These are phyloP conservation scores for Linurgus olivaceus DNA, from an alignment of 2,797 vertebrate species.

Conservation along the genomic window DNA sequence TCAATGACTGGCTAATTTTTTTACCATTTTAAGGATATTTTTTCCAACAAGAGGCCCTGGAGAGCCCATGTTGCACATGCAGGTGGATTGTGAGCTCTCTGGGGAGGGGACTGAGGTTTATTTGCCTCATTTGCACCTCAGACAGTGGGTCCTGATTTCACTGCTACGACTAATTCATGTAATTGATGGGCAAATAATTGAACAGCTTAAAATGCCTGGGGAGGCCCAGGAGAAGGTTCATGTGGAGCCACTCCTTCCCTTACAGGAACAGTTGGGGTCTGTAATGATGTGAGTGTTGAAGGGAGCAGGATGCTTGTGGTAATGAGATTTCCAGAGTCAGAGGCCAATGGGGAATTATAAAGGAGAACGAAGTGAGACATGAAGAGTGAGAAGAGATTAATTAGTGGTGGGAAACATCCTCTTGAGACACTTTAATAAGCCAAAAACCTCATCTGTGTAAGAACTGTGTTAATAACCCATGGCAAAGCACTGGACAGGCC, in stretches of 20 bases:
- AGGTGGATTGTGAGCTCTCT: neutral
- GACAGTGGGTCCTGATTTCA: constrained; percentile 13
- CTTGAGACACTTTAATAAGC: neutral
- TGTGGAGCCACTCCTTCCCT: neutral
- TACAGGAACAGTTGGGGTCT: neutral
- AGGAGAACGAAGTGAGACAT: neutral
- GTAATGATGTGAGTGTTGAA: constrained; percentile 51
- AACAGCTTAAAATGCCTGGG: neutral
- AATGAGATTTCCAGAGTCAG: constrained; percentile 53
- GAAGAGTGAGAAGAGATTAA: constrained; percentile 34
- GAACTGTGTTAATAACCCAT: neutral
- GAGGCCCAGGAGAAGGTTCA: constrained; percentile 35
- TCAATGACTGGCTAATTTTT: neutral
- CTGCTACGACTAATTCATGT: neutral
- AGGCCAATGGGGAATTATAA: neutral
- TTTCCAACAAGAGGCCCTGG: neutral
- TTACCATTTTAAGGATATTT: neutral
- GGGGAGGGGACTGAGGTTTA: neutral
- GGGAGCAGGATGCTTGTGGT: neutral
- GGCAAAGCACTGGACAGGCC: neutral
- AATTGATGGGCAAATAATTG: constrained; percentile 42
- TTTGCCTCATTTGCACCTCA: constrained; percentile 55
- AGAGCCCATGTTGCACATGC: neutral
- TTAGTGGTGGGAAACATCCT: neutral
- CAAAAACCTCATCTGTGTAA: neutral